Conservation (phyloP, 2,113 vertebrate species). For the Dipodomys spectabilis region DNA sequence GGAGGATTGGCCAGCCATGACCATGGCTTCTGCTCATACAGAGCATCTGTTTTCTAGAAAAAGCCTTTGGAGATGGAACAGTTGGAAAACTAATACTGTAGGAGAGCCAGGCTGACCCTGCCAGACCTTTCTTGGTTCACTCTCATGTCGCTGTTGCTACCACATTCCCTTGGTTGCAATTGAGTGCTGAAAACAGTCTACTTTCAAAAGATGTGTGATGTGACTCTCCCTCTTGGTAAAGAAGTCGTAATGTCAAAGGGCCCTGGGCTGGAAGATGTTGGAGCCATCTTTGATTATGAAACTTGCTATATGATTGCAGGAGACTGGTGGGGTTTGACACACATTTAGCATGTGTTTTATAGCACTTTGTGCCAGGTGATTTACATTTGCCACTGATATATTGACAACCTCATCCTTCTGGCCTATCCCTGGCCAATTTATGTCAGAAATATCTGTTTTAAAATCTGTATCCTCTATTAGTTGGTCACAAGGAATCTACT, state of each 20-base stretch:
- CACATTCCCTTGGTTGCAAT: neutral
- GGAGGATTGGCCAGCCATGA: neutral
- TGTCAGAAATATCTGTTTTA: neutral
- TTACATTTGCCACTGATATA: neutral
- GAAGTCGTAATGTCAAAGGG: neutral
- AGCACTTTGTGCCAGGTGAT: neutral
- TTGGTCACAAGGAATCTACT: conserved; percentile 2
- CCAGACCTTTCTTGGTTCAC: neutral
- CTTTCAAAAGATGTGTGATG: neutral
- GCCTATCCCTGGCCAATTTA: neutral
- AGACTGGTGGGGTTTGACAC: neutral
- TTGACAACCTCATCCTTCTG: neutral
- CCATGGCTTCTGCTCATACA: neutral
- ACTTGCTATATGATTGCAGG: neutral
- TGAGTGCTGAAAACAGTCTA: neutral
- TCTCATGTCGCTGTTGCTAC: neutral
- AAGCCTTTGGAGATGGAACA: neutral
- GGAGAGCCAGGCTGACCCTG: neutral
- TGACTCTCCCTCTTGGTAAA: neutral
- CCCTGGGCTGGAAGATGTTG: neutral
- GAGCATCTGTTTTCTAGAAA: neutral
- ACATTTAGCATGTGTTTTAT: neutral
- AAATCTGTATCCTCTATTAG: neutral
- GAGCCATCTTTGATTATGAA: neutral
- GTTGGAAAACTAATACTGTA: neutral